Evolutionary conservation across 2,888 invertebrate species (phyloP).

Genomic region (Nemapogon koenigi): DNA sequence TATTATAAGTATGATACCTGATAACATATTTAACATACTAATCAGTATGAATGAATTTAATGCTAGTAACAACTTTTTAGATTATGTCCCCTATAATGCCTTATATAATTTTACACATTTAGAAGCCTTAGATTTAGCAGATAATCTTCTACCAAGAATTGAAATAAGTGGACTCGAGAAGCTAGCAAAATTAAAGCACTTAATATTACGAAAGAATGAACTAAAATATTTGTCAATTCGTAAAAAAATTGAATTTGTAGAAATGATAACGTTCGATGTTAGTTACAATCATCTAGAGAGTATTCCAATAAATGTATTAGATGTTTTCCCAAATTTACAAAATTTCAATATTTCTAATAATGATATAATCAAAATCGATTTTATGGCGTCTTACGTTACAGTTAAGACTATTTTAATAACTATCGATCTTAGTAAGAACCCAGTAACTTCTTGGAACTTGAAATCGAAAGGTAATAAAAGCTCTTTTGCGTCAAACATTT

Average conservation of each 20-base stretch:
- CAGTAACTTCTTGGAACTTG: constrained; percentile 37
- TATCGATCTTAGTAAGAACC: constrained; percentile 51
- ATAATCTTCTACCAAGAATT: constrained; percentile 72
- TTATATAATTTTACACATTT: constrained; percentile 75
- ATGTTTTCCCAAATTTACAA: constrained; percentile 49
- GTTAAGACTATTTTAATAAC: constrained; percentile 37
- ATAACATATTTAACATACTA: constrained; percentile 70
- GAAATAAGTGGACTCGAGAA: constrained; percentile 68
- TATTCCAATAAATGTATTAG: constrained; percentile 39
- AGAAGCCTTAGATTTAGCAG: constrained; percentile 73
- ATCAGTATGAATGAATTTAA: constrained; percentile 78
- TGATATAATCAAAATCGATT: constrained; percentile 43
- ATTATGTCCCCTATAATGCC: constrained; percentile 79
- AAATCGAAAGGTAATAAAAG: neutral
- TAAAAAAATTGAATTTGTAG: constrained; percentile 39
- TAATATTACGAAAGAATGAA: constrained; percentile 49
- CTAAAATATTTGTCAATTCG: constrained; percentile 37
- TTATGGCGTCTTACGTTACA: constrained; percentile 35
- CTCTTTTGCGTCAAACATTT: constrained; percentile 29
- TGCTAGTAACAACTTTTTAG: constrained; percentile 75
- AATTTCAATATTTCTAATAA: constrained; percentile 51
- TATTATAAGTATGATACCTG: constrained; percentile 68
- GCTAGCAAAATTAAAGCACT: constrained; percentile 39
- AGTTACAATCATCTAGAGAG: constrained; percentile 44
- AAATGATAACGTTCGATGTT: constrained; percentile 41